These are phyloP conservation scores for Tokudaia muenninki DNA, from an alignment of 2,797 vertebrate species.

Conservation along the genomic window DNA sequence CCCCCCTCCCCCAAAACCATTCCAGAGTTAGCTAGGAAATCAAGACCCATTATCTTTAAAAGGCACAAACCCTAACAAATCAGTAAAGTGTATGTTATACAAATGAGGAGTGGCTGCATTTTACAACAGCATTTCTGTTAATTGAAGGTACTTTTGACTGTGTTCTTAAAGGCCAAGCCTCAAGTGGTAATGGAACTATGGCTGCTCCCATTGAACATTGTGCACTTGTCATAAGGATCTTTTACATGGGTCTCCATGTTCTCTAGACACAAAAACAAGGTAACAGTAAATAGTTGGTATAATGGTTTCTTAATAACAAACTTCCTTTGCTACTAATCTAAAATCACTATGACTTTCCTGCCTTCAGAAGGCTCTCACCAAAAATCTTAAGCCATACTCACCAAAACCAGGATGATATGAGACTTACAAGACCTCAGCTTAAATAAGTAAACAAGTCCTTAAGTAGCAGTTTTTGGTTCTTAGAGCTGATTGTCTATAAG, in stretches of 20 bases:
- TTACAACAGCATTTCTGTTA: neutral
- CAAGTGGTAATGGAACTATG: constrained; percentile 55
- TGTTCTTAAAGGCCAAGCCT: neutral
- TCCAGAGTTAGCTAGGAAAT: neutral
- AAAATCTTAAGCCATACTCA: neutral
- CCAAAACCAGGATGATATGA: neutral
- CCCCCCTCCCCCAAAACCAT: neutral
- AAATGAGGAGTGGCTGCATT: neutral
- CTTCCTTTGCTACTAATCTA: neutral
- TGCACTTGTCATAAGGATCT: neutral
- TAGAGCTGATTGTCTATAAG: neutral
- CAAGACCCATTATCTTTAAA: neutral
- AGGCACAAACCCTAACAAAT: neutral
- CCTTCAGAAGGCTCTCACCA: neutral
- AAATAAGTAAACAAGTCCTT: neutral
- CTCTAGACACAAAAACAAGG: neutral
- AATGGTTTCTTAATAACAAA: neutral
- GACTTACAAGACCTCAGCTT: neutral
- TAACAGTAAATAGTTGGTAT: neutral
- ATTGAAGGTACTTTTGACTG: neutral
- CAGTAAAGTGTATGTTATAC: neutral
- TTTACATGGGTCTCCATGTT: neutral
- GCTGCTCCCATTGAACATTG: accelerated
- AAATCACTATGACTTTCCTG: neutral
- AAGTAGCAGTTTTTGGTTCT: neutral